A percentile compares a stretch with the other conserved stretches of the same genome.
Conservation (phyloP, 2,113 vertebrate genomes). For the Ramphastos sulfuratus region DNA sequence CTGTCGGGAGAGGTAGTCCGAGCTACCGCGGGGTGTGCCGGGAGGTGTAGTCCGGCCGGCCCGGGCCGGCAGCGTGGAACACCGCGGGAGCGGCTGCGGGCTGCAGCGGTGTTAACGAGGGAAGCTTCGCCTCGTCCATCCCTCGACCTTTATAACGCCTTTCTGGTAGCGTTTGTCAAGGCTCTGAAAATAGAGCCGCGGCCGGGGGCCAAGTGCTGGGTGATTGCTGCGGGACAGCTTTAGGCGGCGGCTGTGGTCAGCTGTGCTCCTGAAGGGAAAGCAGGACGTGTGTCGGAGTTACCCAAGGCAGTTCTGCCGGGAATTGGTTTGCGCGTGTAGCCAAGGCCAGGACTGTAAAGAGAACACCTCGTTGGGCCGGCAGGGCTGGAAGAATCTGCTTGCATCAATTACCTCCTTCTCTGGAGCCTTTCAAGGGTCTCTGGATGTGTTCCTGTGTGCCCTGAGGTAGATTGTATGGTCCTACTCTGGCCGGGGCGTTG, state of each 20-base stretch:
- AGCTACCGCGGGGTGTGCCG: rapidly evolving
- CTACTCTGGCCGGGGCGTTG: too few species aligned
- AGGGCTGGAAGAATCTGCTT: neutral
- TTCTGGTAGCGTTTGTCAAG: rapidly evolving
- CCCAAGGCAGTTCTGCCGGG: neutral
- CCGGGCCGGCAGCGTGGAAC: neutral
- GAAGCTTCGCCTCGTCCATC: rapidly evolving
- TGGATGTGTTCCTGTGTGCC: too few species aligned
- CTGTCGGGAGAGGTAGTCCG: neutral
- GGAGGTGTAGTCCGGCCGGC: neutral
- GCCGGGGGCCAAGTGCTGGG: neutral
- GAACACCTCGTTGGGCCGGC: rapidly evolving
- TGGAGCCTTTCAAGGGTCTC: too few species aligned
- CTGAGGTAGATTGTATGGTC: too few species aligned
- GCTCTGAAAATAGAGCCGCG: neutral
- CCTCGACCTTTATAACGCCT: too few species aligned
- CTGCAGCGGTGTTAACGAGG: rapidly evolving
- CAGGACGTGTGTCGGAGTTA: neutral
- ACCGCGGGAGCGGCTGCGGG: too few species aligned
- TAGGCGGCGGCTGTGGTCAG: too few species aligned
- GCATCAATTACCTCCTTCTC: neutral
- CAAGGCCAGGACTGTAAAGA: rapidly evolving
- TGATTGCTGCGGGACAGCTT: neutral
- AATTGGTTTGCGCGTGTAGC: rapidly evolving
- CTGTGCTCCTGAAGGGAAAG: neutral